Percentiles rank a stretch among this genome's conserved stretches.
Evolutionary conservation across 2,888 invertebrate species (phyloP).

Genomic region (Phyllotreta cruciferae): DNA sequence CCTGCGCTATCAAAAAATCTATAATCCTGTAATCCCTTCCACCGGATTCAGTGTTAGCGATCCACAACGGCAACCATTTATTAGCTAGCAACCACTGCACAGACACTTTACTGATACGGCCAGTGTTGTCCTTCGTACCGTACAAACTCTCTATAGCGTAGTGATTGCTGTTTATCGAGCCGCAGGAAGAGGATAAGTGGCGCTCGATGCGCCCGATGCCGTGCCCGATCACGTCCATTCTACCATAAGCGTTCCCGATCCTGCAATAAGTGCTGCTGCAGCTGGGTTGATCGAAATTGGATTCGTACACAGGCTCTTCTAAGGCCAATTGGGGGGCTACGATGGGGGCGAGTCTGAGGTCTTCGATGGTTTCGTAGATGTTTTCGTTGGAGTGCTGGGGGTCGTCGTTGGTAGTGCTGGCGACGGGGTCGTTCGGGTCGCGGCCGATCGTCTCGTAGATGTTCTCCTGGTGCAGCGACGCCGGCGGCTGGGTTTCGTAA

Average conservation of each 20-base stretch:
- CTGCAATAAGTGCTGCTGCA: conserved; percentile 58
- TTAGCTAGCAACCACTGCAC: conserved; percentile 73
- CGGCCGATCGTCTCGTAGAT: conserved; percentile 64
- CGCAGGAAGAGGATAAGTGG: conserved; percentile 71
- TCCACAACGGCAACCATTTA: conserved; percentile 71
- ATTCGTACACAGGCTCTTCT: conserved; percentile 49
- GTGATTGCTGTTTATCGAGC: conserved; percentile 62
- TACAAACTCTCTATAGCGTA: conserved; percentile 61
- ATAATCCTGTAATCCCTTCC: conserved; percentile 54
- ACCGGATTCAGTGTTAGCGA: conserved; percentile 64
- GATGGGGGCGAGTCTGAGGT: too few relatives aligned
- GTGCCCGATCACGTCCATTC: conserved; percentile 64
- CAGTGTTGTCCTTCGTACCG: conserved; percentile 53
- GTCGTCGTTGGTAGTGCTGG: conserved; percentile 52
- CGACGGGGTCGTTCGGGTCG: conserved; percentile 45
- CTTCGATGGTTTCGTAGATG: conserved; percentile 65
- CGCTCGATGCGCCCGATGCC: conserved; percentile 65
- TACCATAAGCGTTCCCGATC: conserved; percentile 61
- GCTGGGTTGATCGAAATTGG: conserved; percentile 47
- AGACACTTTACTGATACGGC: conserved; percentile 68
- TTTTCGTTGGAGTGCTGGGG: conserved; percentile 58
- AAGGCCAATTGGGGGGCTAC: conserved; percentile 36
- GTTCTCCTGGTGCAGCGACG: conserved; percentile 60
- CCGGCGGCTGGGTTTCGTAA: conserved; percentile 50
- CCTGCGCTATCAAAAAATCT: conserved; percentile 56